Conservation (phyloP, 1,140 invertebrate species). For the Wasmannia auropunctata region DNA sequence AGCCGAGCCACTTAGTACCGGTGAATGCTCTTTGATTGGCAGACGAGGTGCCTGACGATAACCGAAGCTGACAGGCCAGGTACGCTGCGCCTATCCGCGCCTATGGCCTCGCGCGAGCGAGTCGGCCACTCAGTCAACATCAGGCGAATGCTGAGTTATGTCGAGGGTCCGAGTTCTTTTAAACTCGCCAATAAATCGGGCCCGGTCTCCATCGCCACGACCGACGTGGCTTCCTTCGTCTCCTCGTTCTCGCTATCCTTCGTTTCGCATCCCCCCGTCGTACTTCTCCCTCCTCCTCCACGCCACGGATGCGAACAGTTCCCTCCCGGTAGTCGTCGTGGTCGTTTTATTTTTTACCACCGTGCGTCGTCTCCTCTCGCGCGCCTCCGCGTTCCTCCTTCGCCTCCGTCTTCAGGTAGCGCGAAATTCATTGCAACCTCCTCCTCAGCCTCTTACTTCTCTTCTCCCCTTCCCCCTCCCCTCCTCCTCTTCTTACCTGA, state of each 20-base stretch:
- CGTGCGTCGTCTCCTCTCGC: conserved; percentile 5
- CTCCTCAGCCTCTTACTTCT: conserved; percentile 22
- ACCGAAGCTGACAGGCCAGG: conserved; percentile 66
- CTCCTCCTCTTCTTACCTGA: conserved; percentile 27
- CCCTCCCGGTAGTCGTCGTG: conserved; percentile 42
- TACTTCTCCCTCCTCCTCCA: conserved; percentile 13
- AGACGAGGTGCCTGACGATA: conserved; percentile 71
- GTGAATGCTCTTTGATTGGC: conserved; percentile 78
- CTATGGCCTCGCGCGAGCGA: conserved; percentile 62
- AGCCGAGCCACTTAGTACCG: conserved; percentile 76
- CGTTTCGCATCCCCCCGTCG: conserved; percentile 26
- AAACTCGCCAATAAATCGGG: conserved; percentile 80
- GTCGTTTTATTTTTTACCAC: conserved; percentile 46
- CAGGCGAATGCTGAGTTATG: conserved; percentile 79
- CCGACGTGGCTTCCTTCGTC: conserved; percentile 54
- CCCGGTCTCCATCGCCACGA: conserved; percentile 65
- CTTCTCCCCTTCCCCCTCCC: too few species aligned
- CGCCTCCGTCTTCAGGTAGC: conserved; percentile 66
- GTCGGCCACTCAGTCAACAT: conserved; percentile 78
- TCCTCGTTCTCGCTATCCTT: conserved; percentile 50
- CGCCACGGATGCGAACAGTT: conserved; percentile 4
- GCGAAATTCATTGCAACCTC: conserved; percentile 60
- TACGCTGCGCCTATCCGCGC: conserved; percentile 66
- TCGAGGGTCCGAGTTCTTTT: conserved; percentile 78
- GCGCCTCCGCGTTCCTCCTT: conserved; percentile 21